Conservation (phyloP, 2,888 invertebrate species). For the Netelia virgata region DNA sequence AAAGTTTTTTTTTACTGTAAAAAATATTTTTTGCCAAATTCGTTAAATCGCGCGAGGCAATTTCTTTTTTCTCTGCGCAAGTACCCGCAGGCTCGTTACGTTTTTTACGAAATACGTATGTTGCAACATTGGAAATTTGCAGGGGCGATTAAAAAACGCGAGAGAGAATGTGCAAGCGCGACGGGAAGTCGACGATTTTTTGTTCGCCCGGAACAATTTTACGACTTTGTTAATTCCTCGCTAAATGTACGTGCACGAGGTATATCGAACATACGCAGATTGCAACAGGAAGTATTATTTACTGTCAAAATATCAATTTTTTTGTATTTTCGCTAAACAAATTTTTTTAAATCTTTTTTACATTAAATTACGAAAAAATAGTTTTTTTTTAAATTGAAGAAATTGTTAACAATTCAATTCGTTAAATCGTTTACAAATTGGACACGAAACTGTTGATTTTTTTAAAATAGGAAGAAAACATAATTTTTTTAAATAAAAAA, state of each 20-base stretch:
- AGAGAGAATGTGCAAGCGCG: neutral
- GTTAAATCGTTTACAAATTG: too few relatives aligned
- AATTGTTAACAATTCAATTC: too few relatives aligned
- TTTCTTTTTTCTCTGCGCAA: neutral
- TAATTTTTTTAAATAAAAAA: neutral
- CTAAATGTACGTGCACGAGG: neutral
- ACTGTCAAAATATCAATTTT: neutral
- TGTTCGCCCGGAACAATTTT: conserved; percentile 8
- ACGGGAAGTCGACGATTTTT: conserved; percentile 27
- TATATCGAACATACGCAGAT: too few relatives aligned
- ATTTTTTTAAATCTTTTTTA: neutral
- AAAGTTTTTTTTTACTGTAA: too few relatives aligned
- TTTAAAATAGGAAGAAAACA: too few relatives aligned
- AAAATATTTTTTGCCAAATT: too few relatives aligned
- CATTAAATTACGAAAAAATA: too few relatives aligned
- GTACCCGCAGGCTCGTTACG: neutral
- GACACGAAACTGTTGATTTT: too few relatives aligned
- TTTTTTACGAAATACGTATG: neutral
- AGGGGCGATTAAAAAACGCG: neutral
- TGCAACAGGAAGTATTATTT: neutral
- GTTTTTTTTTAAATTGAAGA: too few relatives aligned
- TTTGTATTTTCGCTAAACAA: neutral
- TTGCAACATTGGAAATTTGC: conserved; percentile 7
- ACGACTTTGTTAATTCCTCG: neutral
- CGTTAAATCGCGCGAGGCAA: neutral